Conservation (phyloP, 2,113 vertebrate genomes). For the Oncorhynchus mykiss region DNA sequence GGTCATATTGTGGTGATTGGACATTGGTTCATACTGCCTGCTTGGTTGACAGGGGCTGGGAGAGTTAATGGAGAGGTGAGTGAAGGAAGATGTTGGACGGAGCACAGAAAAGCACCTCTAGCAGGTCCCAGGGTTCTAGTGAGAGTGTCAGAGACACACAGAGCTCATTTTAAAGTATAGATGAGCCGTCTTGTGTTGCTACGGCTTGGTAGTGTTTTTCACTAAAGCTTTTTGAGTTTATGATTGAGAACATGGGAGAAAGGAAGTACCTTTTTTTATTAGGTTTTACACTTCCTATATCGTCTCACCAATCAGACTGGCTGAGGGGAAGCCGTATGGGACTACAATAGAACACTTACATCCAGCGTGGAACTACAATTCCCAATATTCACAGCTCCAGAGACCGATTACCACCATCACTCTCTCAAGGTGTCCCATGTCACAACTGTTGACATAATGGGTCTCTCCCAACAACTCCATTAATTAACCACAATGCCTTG, state of each 20-base stretch:
- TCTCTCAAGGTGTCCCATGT: too few species aligned
- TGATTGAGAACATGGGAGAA: background rate
- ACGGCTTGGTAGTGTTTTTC: slow-evolving; percentile 30
- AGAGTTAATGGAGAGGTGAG: background rate
- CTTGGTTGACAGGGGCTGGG: slow-evolving; percentile 4
- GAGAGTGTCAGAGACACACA: slow-evolving; percentile 24
- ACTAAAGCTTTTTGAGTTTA: slow-evolving; percentile 1
- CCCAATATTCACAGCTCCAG: too few species aligned
- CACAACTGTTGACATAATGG: too few species aligned
- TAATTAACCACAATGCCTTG: too few species aligned
- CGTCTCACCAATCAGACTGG: too few species aligned
- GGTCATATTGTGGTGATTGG: slow-evolving; percentile 26
- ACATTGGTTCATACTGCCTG: slow-evolving; percentile 22
- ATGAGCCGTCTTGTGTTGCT: slow-evolving; percentile 17
- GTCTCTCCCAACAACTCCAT: too few species aligned
- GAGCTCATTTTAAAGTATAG: background rate
- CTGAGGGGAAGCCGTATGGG: too few species aligned
- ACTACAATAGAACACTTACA: too few species aligned
- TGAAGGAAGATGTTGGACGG: background rate
- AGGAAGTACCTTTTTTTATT: too few species aligned
- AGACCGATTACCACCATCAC: too few species aligned
- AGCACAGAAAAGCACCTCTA: background rate
- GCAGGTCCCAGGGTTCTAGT: background rate
- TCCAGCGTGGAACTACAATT: too few species aligned
- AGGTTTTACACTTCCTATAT: too few species aligned